Percentiles rank a stretch among this genome's conserved stretches.
These are phyloP conservation scores for Phaedon cochleariae DNA, from an alignment of 2,888 invertebrate genomes.

Conservation along the genomic window DNA sequence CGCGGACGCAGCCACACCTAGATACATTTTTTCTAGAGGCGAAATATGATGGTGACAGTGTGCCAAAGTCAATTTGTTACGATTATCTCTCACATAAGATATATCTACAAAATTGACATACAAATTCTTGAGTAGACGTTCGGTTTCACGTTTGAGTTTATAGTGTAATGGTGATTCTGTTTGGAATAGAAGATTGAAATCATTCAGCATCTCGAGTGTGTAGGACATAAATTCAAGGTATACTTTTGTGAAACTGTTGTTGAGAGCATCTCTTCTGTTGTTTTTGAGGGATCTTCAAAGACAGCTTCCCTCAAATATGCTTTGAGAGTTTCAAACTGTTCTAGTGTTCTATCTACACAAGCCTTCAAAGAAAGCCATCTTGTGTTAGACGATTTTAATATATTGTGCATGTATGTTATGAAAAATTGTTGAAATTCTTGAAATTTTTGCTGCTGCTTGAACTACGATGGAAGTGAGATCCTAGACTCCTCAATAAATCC, in stretches of 20 bases:
- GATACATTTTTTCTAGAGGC: too few relatives aligned
- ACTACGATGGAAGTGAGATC: constrained; percentile 40
- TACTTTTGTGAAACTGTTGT: neutral
- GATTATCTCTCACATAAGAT: neutral
- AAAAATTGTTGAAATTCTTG: constrained; percentile 49
- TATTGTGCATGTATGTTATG: constrained; percentile 47
- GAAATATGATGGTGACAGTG: too few relatives aligned
- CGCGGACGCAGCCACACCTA: neutral
- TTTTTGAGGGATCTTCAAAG: neutral
- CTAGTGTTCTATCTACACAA: neutral
- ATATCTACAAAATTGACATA: neutral
- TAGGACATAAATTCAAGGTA: neutral
- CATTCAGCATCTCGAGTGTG: neutral
- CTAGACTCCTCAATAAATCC: constrained; percentile 42
- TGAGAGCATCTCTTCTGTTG: neutral
- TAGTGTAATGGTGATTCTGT: neutral
- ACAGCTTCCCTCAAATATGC: neutral
- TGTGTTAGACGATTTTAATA: constrained; percentile 31
- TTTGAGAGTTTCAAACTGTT: neutral
- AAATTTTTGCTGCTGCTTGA: constrained; percentile 37
- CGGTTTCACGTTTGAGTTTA: neutral
- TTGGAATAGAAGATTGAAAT: neutral
- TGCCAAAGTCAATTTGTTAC: too few relatives aligned
- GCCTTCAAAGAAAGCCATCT: constrained; percentile 44
- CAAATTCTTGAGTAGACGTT: neutral